Base-by-base conservation (phyloP, 2,797 vertebrate species). In the Sebastes reedi region DNA sequence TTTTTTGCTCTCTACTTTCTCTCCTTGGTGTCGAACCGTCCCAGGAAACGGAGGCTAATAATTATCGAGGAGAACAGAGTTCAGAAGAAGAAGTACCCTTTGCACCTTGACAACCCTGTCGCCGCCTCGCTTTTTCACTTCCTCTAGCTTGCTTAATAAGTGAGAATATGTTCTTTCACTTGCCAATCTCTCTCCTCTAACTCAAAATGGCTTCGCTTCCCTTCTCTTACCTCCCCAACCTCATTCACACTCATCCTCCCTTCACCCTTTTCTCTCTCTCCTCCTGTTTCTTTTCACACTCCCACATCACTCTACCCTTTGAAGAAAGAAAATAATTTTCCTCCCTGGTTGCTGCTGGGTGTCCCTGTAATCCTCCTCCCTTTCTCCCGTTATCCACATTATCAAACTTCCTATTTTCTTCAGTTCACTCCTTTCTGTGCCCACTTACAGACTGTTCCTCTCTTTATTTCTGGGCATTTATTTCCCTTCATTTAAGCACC, bases 31-130 rank as follows among this genome's bases (percentile, higher is more conserved):
- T 79, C 65, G 7, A 22, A 66, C 67, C 60, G 13, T 69, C 75
- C 25, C 32, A n/a, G 67, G 5, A 75, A 52, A 54, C 80, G 34
- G 39, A 83, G 77, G 84, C 80, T 91, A 90, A 91, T 92, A 79
- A 91, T 91, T 92, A 92, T 78, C 83, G 12, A 68, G 62, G 67
- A 77, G 85, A 72, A 2, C 83, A 90, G 77, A 89, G 89, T 90
- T 87, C 88, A 87, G 71, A 6, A 34, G 71, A 5, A 34, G 77
- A 67, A 81, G 75, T 6, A 77, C 29, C 73, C 88, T 85, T 80
- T 87, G 86, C 76, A 72, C 88, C 72, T 64, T 77, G 36, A 76
- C 82, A 84, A 46, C 30, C 67, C 14, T 10, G 54, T 79, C 27
- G 75, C 61, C 14, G 3, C 36, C 74, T 77, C 50, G 32, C 69